Conservation (phyloP, 2,797 vertebrate species). For the Leuciscus waleckii region DNA sequence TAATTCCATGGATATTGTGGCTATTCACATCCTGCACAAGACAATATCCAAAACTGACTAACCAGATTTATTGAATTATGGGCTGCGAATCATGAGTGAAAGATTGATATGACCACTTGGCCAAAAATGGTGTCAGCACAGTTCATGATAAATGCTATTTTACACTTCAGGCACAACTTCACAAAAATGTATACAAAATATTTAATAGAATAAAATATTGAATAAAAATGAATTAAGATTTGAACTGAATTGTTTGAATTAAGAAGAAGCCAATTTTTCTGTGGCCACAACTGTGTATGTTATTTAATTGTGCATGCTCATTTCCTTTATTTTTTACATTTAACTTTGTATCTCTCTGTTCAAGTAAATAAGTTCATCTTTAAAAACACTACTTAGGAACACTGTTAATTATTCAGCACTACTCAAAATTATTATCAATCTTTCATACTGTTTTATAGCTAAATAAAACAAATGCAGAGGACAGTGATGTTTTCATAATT, state of each 20-base stretch:
- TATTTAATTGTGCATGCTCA: background rate
- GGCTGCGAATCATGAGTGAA: background rate
- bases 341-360: background rate
- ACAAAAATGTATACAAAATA: no score
- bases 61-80: background rate
- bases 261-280: background rate
- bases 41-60: no score
- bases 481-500: no score
- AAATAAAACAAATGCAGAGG: no score
- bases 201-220: no score
- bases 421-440: background rate
- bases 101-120: background rate
- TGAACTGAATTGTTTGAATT: background rate
- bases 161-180: no score
- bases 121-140: no score
- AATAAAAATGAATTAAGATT: background rate
- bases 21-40: no score
- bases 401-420: background rate
- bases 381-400: background rate
- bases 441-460: background rate
- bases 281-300: background rate
- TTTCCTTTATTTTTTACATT: background rate
- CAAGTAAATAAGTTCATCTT: no score
- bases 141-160: no score
- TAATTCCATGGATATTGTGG: no score